Evolutionary conservation across 2,113 vertebrate species (phyloP).

Genomic region (Hippoglossus stenolepis): DNA sequence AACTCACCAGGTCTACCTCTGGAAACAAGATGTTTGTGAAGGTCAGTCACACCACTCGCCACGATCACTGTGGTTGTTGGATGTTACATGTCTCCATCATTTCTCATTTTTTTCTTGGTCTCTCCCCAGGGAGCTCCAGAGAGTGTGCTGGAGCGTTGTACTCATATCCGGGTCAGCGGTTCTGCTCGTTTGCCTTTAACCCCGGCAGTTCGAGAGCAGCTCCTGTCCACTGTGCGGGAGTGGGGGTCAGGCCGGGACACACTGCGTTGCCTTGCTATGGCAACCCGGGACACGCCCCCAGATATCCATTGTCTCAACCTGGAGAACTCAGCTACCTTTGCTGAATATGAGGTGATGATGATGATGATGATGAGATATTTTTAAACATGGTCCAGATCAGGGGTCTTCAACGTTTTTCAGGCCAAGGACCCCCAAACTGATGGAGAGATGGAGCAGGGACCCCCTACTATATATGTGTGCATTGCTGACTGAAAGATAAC

Average conservation of each 20-base stretch:
- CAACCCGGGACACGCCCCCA: constrained; percentile 81
- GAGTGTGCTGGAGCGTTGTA: constrained; percentile 82
- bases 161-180: constrained; percentile 69
- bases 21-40: constrained; percentile 85
- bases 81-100: background rate
- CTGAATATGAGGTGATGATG: constrained; percentile 79
- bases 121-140: constrained; percentile 82
- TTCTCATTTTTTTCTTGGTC: background rate
- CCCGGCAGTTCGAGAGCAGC: constrained; percentile 72
- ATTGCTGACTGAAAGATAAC: too few species aligned
- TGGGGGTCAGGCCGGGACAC: constrained; percentile 83
- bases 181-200: constrained; percentile 74
- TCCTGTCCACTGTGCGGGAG: constrained; percentile 77
- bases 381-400: background rate
- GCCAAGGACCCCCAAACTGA: too few species aligned
- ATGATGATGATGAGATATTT: background rate
- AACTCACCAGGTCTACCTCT: constrained; percentile 71
- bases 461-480: too few species aligned
- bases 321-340: constrained; percentile 77
- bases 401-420: too few species aligned
- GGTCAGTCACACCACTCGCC: constrained; percentile 53
- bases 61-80: background rate
- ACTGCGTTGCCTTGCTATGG: constrained; percentile 84
- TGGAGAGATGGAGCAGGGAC: too few species aligned
- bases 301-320: constrained; percentile 78